These are phyloP conservation scores for Pteria penguin DNA, from an alignment of 2,888 invertebrate genomes.

Conservation along the genomic window DNA sequence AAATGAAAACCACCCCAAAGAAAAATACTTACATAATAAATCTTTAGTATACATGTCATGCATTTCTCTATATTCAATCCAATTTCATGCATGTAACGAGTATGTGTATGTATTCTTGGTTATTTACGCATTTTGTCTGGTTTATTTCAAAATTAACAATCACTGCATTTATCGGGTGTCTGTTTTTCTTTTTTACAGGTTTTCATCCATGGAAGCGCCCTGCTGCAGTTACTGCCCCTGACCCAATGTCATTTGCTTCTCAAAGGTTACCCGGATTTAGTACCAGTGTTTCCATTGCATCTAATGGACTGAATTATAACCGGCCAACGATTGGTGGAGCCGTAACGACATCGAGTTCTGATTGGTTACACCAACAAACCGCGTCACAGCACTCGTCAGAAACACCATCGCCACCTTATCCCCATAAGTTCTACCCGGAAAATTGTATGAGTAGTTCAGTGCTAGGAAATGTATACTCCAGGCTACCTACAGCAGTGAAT, in stretches of 20 bases:
- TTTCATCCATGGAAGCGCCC: slow-evolving; percentile 73
- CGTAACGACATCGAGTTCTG: slow-evolving; percentile 30
- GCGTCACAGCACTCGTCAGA: slow-evolving; percentile 33
- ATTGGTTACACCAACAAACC: slow-evolving; percentile 46
- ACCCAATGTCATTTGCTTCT: slow-evolving; percentile 62
- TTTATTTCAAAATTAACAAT: too few species aligned
- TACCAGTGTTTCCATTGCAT: slow-evolving; percentile 58
- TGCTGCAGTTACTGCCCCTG: slow-evolving; percentile 57
- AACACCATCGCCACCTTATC: slow-evolving; percentile 38
- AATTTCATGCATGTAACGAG: too few species aligned
- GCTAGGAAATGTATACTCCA: slow-evolving; percentile 85
- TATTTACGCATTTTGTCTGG: too few species aligned
- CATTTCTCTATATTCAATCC: too few species aligned
- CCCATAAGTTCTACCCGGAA: slow-evolving; percentile 36
- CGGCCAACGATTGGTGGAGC: slow-evolving; percentile 38
- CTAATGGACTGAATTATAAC: slow-evolving; percentile 60
- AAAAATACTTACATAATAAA: too few species aligned
- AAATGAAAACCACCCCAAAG: too few species aligned
- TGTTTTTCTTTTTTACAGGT: slow-evolving; percentile 82
- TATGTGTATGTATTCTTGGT: too few species aligned
- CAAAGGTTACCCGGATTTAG: slow-evolving; percentile 55
- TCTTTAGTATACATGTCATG: too few species aligned
- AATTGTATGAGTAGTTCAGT: slow-evolving; percentile 39
- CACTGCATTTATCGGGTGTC: too few species aligned
- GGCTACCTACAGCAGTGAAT: slow-evolving; percentile 80